Evolutionary conservation across 2,888 invertebrate genomes (phyloP).

Genomic region (Agriopis aurantiaria): DNA sequence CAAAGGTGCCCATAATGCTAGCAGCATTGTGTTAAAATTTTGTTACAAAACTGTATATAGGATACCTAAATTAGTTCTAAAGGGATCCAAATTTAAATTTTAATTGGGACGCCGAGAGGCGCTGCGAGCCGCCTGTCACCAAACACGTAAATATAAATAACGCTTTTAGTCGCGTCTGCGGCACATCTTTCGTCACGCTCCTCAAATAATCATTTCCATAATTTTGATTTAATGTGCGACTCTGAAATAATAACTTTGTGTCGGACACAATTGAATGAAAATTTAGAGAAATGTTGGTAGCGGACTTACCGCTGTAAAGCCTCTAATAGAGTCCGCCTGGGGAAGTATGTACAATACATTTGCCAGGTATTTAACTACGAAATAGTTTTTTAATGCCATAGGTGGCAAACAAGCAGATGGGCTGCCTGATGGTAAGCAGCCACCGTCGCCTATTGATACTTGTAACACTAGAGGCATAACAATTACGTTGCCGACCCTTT

Average conservation of each 20-base stretch:
- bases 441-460: too few relatives aligned
- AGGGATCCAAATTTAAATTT: slow-evolving; percentile 74
- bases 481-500: too few relatives aligned
- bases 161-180: slow-evolving; percentile 59
- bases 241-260: slow-evolving; percentile 10
- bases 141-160: slow-evolving; percentile 69
- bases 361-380: too few relatives aligned
- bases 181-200: slow-evolving; percentile 39
- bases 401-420: too few relatives aligned
- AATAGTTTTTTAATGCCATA: too few relatives aligned
- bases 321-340: too few relatives aligned
- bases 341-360: too few relatives aligned
- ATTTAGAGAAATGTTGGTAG: too few relatives aligned
- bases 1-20: too few relatives aligned
- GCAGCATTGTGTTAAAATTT: slow-evolving; percentile 35
- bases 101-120: slow-evolving; percentile 72
- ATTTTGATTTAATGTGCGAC: slow-evolving; percentile 41
- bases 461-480: too few relatives aligned
- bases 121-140: slow-evolving; percentile 66
- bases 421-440: too few relatives aligned
- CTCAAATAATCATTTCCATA: slow-evolving; percentile 49
- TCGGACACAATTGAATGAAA: neutral
- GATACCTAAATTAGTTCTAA: slow-evolving; percentile 55
- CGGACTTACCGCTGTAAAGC: too few relatives aligned
- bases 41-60: slow-evolving; percentile 45